Evolutionary conservation across 2,113 vertebrate species (phyloP).

Genomic region (Callorhinus ursinus): DNA sequence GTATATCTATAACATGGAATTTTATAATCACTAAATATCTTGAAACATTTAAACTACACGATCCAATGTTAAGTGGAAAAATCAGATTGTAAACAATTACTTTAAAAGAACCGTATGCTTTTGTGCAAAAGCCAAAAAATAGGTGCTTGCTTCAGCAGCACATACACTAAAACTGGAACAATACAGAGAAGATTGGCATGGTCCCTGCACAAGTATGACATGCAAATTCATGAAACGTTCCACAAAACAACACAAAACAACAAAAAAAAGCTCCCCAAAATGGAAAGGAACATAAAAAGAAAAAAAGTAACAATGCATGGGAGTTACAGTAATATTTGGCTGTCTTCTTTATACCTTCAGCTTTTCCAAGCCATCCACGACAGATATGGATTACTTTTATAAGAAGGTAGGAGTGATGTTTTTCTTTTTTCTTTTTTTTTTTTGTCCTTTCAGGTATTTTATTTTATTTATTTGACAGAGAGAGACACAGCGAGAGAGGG

Average conservation of each 20-base stretch:
- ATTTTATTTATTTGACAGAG: too few species aligned
- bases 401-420: not conserved
- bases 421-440: not conserved
- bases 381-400: not conserved
- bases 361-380: not conserved
- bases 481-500: too few species aligned
- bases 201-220: not conserved
- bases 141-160: not conserved
- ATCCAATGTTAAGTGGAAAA: not conserved
- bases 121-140: not conserved
- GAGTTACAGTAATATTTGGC: not conserved
- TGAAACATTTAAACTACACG: not conserved
- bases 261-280: not conserved
- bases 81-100: not conserved
- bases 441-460: too few species aligned
- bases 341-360: not conserved
- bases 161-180: not conserved
- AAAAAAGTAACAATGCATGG: not conserved
- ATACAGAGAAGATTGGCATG: not conserved
- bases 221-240: not conserved
- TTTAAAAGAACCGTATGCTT: not conserved
- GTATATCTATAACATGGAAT: not conserved
- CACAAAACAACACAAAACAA: not conserved
- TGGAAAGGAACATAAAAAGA: not conserved
- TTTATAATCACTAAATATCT: not conserved